These are phyloP conservation scores for Cavia aperea DNA, from an alignment of 2,113 vertebrate genomes.

Conservation along the genomic window DNA sequence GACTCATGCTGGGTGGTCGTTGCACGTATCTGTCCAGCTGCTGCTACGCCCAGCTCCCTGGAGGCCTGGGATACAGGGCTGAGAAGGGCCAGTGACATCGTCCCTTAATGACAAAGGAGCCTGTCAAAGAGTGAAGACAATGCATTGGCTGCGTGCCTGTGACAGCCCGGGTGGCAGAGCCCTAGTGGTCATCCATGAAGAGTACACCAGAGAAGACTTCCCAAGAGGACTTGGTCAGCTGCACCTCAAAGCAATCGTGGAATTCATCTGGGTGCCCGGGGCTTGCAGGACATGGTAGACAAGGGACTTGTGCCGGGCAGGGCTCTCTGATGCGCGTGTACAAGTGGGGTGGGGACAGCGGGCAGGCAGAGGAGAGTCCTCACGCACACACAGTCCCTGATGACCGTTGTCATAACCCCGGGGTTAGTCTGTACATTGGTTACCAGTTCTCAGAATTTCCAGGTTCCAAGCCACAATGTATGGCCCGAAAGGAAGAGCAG, in stretches of 20 bases:
- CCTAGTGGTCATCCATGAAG: not conserved
- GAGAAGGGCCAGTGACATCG: not conserved
- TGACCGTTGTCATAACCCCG: fast-evolving
- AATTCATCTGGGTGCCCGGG: not conserved
- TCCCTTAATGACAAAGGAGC: not conserved
- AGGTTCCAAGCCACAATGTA: not conserved
- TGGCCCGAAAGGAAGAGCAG: not conserved
- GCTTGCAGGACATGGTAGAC: no score
- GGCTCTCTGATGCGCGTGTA: fast-evolving
- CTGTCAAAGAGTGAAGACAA: not conserved
- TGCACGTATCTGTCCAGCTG: not conserved
- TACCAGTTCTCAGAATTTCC: not conserved
- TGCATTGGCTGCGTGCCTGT: not conserved
- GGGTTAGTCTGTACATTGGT: fast-evolving
- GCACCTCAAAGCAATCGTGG: not conserved
- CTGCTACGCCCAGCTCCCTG: not conserved
- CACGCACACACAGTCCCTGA: fast-evolving
- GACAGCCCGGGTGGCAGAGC: fast-evolving
- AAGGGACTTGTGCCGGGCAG: no score
- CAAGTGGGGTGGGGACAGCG: fast-evolving
- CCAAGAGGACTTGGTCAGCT: not conserved
- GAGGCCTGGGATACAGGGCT: not conserved
- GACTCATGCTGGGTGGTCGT: not conserved
- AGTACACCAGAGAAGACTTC: not conserved
- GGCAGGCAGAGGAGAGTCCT: not conserved